phyloP scores from a whole-genome alignment of 1,140 invertebrate genomes.

The Ephestia elutella region DNA sequence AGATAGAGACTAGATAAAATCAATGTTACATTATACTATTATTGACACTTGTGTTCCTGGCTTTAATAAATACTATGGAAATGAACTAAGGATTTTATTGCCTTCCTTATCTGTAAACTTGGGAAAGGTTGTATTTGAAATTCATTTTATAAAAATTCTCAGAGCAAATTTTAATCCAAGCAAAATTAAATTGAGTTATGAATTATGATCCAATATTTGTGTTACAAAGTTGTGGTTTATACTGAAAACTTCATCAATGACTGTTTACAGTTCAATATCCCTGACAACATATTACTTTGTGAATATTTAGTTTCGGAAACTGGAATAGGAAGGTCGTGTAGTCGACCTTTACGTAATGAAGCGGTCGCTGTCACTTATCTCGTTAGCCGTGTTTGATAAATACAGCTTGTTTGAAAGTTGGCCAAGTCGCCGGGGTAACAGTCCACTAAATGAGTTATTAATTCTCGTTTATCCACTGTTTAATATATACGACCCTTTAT shows the following conservation, averaged over 20 bases:
- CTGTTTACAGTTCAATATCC: not conserved
- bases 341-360: not conserved
- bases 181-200: too few species aligned
- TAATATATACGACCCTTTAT: too few species aligned
- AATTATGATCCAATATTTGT: not conserved
- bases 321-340: not conserved
- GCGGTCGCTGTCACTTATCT: not conserved
- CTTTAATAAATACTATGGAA: conserved; percentile 50
- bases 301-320: not conserved
- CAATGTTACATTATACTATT: conserved; percentile 24
- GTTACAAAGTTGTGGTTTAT: not conserved
- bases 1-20: conserved; percentile 2
- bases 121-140: too few species aligned
- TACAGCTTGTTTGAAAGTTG: not conserved
- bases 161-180: not conserved
- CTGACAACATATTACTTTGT: not conserved
- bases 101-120: not conserved
- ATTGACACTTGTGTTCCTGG: conserved; percentile 56
- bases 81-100: conserved; percentile 31
- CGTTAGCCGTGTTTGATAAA: not conserved
- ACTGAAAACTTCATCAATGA: too few species aligned
- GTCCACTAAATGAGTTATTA: too few species aligned
- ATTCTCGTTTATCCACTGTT: too few species aligned
- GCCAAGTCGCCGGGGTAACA: too few species aligned
- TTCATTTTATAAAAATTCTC: not conserved